These are phyloP conservation scores for Carcharodon carcharias DNA, from an alignment of 2,797 vertebrate species.

Conservation along the genomic window DNA sequence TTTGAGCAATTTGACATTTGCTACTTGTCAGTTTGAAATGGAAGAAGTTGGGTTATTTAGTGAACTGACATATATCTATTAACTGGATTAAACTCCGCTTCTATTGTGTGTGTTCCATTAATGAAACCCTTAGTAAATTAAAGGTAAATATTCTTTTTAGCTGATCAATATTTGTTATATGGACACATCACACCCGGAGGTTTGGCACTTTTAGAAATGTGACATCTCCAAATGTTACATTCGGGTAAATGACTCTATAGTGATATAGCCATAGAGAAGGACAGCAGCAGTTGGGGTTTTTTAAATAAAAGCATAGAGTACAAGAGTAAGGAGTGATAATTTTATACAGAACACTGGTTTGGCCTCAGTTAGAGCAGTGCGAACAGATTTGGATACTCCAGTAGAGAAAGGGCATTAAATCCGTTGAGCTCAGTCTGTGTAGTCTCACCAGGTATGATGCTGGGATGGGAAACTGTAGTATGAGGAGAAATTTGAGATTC, in stretches of 20 bases:
- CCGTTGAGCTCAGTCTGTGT: background rate
- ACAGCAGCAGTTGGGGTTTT: background rate
- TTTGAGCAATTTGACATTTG: background rate
- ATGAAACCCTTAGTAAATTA: background rate
- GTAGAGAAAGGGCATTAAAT: background rate
- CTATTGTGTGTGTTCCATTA: background rate
- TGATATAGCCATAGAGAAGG: background rate
- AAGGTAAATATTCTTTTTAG: background rate
- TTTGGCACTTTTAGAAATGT: background rate
- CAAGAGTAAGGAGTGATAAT: background rate
- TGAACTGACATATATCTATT: background rate
- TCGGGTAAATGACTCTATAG: too few relatives aligned
- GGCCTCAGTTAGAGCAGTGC: too few relatives aligned
- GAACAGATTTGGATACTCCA: background rate
- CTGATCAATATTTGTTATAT: background rate
- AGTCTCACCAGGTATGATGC: background rate
- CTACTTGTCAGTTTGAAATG: background rate
- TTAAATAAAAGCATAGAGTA: background rate
- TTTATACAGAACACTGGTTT: background rate
- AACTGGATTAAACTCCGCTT: background rate
- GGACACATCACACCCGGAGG: background rate
- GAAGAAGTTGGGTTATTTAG: background rate
- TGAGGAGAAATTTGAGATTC: background rate
- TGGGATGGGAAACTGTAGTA: background rate
- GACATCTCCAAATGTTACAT: background rate